Conservation (phyloP, 1,140 invertebrate species). For the Diabrotica virgifera region DNA sequence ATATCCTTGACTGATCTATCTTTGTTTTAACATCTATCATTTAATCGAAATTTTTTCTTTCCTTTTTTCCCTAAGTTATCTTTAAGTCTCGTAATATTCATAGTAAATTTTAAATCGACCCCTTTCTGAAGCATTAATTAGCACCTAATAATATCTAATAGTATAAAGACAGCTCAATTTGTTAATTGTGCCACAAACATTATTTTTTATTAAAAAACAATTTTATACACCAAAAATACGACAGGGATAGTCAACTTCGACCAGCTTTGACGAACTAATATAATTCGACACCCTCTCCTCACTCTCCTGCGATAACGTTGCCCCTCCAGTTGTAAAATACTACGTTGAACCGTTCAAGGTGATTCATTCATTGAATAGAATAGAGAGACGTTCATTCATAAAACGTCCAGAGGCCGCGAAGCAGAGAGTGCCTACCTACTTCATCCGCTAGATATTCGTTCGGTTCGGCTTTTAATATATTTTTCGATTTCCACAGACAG, state of each 20-base stretch:
- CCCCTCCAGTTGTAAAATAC: slow-evolving; percentile 1
- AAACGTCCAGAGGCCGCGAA: neutral
- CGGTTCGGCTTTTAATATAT: neutral
- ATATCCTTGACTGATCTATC: no score
- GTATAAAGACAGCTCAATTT: no score
- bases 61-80: no score
- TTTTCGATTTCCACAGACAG: neutral
- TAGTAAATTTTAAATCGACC: no score
- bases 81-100: no score
- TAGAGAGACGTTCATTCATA: neutral
- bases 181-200: no score
- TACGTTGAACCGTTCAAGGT: neutral
- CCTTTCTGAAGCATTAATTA: no score
- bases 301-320: neutral
- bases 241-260: neutral
- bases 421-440: neutral
- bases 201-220: neutral
- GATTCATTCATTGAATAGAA: neutral
- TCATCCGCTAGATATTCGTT: neutral
- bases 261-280: neutral
- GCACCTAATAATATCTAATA: no score
- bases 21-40: no score
- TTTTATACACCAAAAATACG: neutral
- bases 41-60: no score
- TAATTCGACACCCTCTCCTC: neutral